A percentile compares a stretch with the other conserved stretches of the same genome.
Conservation (phyloP, 2,113 vertebrate species). For the Ahaetulla prasina region DNA sequence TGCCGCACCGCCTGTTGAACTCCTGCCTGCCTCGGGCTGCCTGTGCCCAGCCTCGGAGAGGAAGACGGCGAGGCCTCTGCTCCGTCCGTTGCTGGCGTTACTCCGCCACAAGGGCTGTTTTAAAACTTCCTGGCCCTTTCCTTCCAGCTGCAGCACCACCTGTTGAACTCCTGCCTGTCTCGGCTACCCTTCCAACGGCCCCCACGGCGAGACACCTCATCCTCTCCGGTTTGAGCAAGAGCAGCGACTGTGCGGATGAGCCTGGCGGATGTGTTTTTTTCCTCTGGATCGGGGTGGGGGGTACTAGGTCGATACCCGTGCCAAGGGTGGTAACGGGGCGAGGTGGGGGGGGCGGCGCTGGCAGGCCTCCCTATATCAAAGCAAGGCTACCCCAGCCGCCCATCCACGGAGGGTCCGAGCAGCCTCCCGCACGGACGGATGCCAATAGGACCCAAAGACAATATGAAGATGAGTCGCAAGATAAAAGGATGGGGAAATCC, state of each 20-base stretch:
- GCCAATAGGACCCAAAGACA: too few species aligned
- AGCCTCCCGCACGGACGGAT: too few species aligned
- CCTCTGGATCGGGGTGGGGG: too few species aligned
- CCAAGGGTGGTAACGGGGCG: too few species aligned
- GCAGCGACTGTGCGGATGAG: neutral
- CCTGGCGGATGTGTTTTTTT: neutral
- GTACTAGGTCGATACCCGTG: neutral
- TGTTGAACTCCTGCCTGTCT: neutral
- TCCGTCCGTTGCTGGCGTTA: too few species aligned
- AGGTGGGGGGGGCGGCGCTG: rapidly evolving
- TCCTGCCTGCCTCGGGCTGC: neutral
- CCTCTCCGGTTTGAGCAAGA: neutral
- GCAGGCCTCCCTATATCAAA: constrained; percentile 34
- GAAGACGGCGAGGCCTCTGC: neutral
- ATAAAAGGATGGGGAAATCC: constrained; percentile 15
- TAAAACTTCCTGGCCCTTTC: too few species aligned
- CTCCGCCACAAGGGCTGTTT: too few species aligned
- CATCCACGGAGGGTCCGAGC: neutral
- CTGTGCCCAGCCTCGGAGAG: too few species aligned
- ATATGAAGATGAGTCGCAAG: too few species aligned
- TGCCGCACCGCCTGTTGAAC: neutral
- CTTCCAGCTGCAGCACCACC: neutral
- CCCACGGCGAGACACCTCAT: rapidly evolving
- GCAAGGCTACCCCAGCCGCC: constrained; percentile 24
- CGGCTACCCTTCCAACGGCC: neutral